Percentiles rank a stretch among this genome's conserved stretches.
phyloP scores from a whole-genome alignment of 1,140 invertebrate genomes.

The Neuroterus valhalla region DNA sequence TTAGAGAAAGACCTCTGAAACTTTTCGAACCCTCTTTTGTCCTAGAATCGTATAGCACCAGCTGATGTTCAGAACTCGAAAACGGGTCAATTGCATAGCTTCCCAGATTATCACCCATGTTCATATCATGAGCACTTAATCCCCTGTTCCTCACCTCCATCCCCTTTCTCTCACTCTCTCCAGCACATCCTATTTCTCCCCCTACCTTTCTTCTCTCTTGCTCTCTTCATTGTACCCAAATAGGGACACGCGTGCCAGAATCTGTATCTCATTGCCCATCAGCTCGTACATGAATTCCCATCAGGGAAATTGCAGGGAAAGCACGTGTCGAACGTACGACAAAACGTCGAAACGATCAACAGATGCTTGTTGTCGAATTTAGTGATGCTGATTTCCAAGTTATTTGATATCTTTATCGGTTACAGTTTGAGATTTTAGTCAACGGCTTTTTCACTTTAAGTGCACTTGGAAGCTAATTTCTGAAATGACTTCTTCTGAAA shows the following conservation, averaged over 20 bases:
- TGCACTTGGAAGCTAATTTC: no score
- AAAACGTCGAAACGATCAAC: constrained; percentile 7
- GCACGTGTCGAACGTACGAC: constrained; percentile 17
- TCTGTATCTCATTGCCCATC: constrained; percentile 27
- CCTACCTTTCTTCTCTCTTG: background rate
- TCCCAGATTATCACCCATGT: constrained; percentile 10
- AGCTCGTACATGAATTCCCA: constrained; percentile 24
- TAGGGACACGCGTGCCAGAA: constrained; percentile 30
- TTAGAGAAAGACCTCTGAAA: no score
- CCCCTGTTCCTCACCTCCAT: background rate
- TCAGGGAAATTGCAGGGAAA: constrained; percentile 22
- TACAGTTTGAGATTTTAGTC: no score
- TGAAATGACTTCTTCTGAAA: no score
- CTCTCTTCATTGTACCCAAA: constrained; percentile 5
- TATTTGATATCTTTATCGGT: no score
- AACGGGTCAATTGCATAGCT: constrained; percentile 18
- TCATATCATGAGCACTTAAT: constrained; percentile 23
- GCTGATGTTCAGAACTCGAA: background rate
- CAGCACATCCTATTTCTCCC: background rate
- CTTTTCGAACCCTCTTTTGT: no score
- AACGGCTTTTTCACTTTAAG: no score
- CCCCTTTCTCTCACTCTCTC: background rate
- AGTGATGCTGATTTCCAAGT: no score
- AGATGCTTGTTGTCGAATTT: background rate
- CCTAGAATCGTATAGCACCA: background rate